Conservation (phyloP, 2,113 vertebrate species). For the Ploceus nigricollis region DNA sequence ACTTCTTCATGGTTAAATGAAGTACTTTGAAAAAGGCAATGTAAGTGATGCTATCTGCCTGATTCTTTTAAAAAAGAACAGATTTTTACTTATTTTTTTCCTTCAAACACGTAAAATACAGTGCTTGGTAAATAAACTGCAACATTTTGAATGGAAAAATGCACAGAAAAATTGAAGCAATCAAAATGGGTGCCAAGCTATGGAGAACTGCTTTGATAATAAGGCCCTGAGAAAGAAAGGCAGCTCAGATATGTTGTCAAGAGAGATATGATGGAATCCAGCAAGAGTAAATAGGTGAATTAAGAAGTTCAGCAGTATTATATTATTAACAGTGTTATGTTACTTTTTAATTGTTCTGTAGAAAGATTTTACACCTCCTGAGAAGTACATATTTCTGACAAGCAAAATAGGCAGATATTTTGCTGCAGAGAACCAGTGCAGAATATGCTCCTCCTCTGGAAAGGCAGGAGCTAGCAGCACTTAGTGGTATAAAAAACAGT, state of each 20-base stretch:
- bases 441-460: not conserved
- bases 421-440: not conserved
- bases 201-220: not conserved
- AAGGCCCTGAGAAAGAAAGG: not conserved
- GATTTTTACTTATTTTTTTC: not conserved
- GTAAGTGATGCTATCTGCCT: not conserved
- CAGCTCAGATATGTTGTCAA: not conserved
- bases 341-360: not conserved
- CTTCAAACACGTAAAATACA: not conserved
- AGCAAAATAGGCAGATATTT: not conserved
- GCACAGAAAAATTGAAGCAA: not conserved
- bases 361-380: not conserved
- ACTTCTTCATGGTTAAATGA: not conserved
- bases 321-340: not conserved
- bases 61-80: not conserved
- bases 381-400: not conserved
- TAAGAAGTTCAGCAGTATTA: not conserved
- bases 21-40: not conserved
- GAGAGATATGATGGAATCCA: not conserved
- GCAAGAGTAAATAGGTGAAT: not conserved
- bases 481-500: not conserved
- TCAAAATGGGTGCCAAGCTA: not conserved
- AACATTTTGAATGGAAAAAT: not conserved
- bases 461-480: not conserved
- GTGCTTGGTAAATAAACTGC: not conserved